Base-by-base conservation (phyloP, 2,797 vertebrate genomes). In the Tinamus major region DNA sequence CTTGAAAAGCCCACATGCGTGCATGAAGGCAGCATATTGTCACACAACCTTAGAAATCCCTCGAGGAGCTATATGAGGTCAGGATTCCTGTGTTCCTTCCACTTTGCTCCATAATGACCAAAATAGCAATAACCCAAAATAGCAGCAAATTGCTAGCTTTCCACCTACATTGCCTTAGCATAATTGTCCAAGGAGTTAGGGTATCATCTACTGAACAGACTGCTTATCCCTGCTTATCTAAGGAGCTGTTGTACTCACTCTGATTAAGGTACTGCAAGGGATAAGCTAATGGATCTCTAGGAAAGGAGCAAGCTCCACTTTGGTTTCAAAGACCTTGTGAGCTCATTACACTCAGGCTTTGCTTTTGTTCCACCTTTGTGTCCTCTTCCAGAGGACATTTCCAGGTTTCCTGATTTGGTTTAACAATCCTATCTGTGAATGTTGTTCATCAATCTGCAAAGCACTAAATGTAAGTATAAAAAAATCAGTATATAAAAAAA, bases 231-330 rank as follows among this genome's bases (percentile, higher is more conserved):
- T 84, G 26, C 31, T 24, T 48, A 5, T 29, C 46, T 13, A 29
- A 48, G 6, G 4, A 31, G 9, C 20, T 49, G 3, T 4, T 44
- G 11, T 27, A 26, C 10, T 21, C 13, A 27, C 1, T n/a, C 58
- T 14, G 8, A 49, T 23, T 86, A 49, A 64, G 13, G 12, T 44
- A 17, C 49, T 29, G 51, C 35, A 39, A 20, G 19, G 17, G 24
- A 37, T 12, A 51, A 51, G 26, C 24, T 51, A 51, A 48, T 19
- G 44, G 44, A 33, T 51, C 48, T 70, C 24, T 27, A 14, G 19
- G 51, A 23, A 14, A 29, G 37, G 39, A 71, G 49, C 27, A 85
- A 46, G 24, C 56, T 84, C 24, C 85, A 29, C 31, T 68, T 10
- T 56, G 27, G 5, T 72, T 6, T 69, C 29, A 71, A 87, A 71